Base-by-base conservation (phyloP, 2,797 vertebrate genomes). In the Anolis apletophallus region DNA sequence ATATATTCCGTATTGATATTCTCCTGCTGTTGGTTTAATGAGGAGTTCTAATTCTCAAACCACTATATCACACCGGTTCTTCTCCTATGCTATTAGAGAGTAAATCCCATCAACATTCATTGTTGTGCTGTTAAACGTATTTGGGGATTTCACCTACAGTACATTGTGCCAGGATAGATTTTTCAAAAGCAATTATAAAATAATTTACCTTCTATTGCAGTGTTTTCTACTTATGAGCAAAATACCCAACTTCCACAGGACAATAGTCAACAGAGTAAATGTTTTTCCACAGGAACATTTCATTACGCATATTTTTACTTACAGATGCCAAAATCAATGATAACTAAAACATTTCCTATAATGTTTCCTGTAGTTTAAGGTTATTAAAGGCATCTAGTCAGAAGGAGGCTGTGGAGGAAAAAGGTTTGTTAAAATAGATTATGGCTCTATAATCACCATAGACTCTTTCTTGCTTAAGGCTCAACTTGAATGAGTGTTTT, bases 351-450 rank as follows among this genome's bases (percentile, higher is more conserved):
- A 91, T 91, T 87, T 90, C 17, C 83, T 90, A 85, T 61, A 89
- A 84, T 46, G 16, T 34, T n/a, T 91, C 89, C 83, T 91, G 67
- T 73, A 86, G 85, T 89, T 94, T 91, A 90, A 84, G 83, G 46
- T 93, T 91, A 90, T 92, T 92, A 88, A 93, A 92, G 81, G 85
- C 61, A 67, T 50, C 23, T 91, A 90, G 78, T 91, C 88, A 91
- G 79, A 46, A 94, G 67, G 90, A 71, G 77, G 73, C 86, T 92
- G 59, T 85, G 83, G 17, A 88, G 84, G 83, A 6, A 88, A 80
- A 12, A 75, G 13, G 69, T 73, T 86, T 9, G 80, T 88, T 80
- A 64, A 78, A 87, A 91, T 80, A 92, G 76, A 90, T 91, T 89
- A 77, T 3, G 0, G 69, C 89, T 80, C 59, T 88, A 77, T 84